Percentiles rank a stretch among this genome's conserved stretches.
These are phyloP conservation scores for Lypha dubia DNA, from an alignment of 2,888 invertebrate species.

Conservation along the genomic window DNA sequence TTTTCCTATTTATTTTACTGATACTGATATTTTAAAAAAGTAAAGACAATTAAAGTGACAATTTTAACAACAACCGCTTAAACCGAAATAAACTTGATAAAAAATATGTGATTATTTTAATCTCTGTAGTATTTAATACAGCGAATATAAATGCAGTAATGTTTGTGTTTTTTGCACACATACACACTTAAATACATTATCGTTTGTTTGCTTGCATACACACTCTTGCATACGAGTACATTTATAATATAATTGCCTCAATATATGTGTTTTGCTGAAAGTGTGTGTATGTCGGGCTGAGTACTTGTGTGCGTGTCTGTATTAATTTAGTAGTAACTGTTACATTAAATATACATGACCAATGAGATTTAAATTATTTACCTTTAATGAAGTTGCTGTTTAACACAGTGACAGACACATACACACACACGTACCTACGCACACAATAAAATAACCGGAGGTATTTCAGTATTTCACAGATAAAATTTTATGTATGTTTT, in stretches of 20 bases:
- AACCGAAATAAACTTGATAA: constrained; percentile 65
- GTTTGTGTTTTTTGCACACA: background rate
- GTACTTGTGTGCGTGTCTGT: constrained; percentile 5
- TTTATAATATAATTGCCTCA: background rate
- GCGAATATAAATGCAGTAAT: constrained; percentile 18
- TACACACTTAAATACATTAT: background rate
- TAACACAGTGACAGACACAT: constrained; percentile 34
- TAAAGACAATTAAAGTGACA: constrained; percentile 48
- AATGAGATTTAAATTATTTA: constrained; percentile 64
- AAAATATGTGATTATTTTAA: constrained; percentile 68
- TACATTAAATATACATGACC: constrained; percentile 70
- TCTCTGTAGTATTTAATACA: constrained; percentile 61
- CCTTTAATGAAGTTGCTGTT: constrained; percentile 67
- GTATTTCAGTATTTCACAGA: background rate
- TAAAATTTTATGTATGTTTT: background rate
- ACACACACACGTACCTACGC: background rate
- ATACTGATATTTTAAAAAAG: background rate
- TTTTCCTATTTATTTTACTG: background rate
- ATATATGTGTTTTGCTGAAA: background rate
- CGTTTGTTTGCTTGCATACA: background rate
- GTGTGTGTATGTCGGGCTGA: background rate
- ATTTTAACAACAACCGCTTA: constrained; percentile 59
- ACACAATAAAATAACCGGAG: background rate
- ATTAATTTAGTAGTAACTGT: constrained; percentile 57
- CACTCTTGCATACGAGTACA: too few relatives aligned